Base-by-base conservation (phyloP, 2,888 invertebrate species). In the Girardia tigrina region DNA sequence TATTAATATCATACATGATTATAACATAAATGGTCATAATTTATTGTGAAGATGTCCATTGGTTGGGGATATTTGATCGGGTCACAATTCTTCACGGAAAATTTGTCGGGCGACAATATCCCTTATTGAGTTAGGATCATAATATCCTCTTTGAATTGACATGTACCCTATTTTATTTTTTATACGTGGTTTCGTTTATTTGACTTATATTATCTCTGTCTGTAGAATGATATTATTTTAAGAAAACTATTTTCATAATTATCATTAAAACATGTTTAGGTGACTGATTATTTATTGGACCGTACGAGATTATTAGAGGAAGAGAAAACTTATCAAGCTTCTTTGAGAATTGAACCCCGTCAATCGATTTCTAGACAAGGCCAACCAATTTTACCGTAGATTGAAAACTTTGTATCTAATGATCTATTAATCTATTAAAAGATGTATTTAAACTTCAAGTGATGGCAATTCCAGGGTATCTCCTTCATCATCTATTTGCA, bases 331-430 rank as follows among this genome's bases (percentile, higher is more conserved):
- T 92, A 92, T 85, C 88, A 88, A 76, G 87, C 89, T 79, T 92
- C 92, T 0, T 85, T 92, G 80, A 89, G 89, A 82, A 88, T 92
- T 79, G 92, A 93, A 85, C 92, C 93, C 0, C 88, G 91, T 75
- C 87, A 88, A 36, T 88, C 88, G 56, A 78, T 78, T n/a, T 14
- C 77, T 70, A n/a, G 73, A 20, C 72, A 26, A 23, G 28, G 72
- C 27, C 72, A 72, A 27, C 36, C 36, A 36, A 36, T 36, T 36
- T 36, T 36, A 36, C 36, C 8, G 16, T 36, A 36, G 36, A 36
- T 36, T 36, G 8, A 36, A 12, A 16, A 36, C 8, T 36, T 36
- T 36, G 36, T 36, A 36, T 36, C 16, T 36, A 36, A 12, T 36
- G 16, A 36, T 36, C 12, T 36, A 36, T 36, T 36, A 36, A 36